Conservation (phyloP, 1,140 invertebrate species). For the Trialeurodes vaporariorum region DNA sequence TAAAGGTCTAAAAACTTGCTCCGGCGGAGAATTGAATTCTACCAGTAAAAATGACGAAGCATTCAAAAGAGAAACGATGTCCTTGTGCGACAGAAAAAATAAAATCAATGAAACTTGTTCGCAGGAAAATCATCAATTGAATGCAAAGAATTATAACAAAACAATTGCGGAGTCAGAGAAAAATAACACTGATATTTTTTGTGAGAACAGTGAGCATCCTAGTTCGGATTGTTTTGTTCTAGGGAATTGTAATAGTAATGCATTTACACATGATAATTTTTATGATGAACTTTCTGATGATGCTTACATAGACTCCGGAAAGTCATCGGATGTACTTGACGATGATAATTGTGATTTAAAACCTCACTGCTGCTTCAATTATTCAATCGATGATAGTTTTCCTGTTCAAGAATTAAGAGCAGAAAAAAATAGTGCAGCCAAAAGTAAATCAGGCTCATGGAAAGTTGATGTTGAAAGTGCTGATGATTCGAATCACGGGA, state of each 20-base stretch:
- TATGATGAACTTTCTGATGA: not conserved
- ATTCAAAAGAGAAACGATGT: not conserved
- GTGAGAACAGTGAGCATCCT: not conserved
- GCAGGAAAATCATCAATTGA: not conserved
- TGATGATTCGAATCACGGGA: not conserved
- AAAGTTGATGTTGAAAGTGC: too few relatives aligned
- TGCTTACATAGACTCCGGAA: not conserved
- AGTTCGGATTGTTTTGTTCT: too few relatives aligned
- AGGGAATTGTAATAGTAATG: not conserved
- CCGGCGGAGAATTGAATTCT: constrained; percentile 23
- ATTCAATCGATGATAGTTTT: not conserved
- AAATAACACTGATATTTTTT: not conserved
- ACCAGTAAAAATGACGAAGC: not conserved
- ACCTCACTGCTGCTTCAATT: not conserved
- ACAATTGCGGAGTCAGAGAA: not conserved
- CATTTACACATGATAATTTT: not conserved
- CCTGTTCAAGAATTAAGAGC: not conserved
- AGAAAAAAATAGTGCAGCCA: not conserved
- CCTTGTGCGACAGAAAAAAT: not conserved
- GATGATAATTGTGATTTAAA: not conserved
- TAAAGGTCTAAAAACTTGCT: constrained; percentile 38
- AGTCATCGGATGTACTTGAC: not conserved
- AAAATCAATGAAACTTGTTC: not conserved
- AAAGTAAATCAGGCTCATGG: too few relatives aligned
- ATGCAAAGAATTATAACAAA: not conserved